These are phyloP conservation scores for Bubalus kerabau DNA, from an alignment of 2,113 vertebrate species.

Conservation along the genomic window DNA sequence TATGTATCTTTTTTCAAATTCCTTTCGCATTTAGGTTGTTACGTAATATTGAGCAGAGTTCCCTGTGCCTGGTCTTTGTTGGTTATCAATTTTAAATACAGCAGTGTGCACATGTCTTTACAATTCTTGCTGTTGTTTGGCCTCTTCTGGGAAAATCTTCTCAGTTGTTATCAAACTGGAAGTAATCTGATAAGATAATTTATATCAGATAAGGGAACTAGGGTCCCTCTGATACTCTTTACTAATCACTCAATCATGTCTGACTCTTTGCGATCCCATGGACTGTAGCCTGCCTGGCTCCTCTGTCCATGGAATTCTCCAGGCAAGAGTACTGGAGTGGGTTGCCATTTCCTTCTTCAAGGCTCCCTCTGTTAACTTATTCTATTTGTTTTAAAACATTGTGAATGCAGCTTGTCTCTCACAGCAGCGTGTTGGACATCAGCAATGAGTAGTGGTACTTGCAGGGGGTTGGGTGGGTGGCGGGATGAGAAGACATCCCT, in stretches of 20 bases:
- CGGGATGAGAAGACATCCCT: background rate
- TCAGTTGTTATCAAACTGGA: background rate
- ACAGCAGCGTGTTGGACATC: background rate
- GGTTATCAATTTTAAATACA: background rate
- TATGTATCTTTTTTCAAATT: background rate
- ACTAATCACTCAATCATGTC: background rate
- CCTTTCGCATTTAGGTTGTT: background rate
- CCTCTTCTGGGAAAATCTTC: background rate
- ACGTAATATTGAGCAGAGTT: background rate
- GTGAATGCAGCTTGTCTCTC: background rate
- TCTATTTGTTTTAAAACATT: background rate
- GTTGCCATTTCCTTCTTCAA: background rate
- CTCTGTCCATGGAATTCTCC: background rate
- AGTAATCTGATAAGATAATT: background rate
- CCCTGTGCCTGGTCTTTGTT: background rate
- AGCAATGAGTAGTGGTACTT: background rate
- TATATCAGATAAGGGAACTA: background rate
- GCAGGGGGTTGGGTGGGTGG: background rate
- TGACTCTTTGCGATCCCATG: background rate
- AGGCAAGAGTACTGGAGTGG: background rate
- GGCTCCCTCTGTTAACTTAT: background rate
- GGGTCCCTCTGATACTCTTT: background rate
- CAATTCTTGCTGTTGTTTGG: background rate
- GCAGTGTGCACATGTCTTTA: background rate
- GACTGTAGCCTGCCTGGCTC: accelerated